These are phyloP conservation scores for Halichondria panicea DNA, from an alignment of 37 sponge, comb jelly and placozoan genomes.

Conservation along the genomic window DNA sequence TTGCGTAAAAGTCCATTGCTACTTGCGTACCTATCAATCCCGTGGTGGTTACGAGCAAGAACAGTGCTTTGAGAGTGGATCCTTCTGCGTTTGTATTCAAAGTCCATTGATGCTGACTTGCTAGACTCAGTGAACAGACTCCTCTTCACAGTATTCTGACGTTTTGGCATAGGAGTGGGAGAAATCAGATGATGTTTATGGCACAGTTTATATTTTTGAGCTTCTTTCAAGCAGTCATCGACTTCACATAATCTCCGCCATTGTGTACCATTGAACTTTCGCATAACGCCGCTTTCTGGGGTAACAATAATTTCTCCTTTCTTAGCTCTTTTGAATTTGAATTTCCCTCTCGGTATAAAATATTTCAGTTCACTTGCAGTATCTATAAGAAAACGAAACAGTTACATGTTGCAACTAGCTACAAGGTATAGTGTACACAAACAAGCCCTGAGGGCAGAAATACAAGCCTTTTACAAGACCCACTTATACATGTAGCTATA, in stretches of 20 bases:
- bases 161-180: conserved; percentile 33
- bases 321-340: conserved; percentile 62
- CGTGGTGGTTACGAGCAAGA: not conserved
- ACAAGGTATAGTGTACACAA: no score
- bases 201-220: conserved; percentile 62
- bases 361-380: no score
- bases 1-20: not conserved
- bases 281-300: conserved; percentile 64
- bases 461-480: no score
- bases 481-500: no score
- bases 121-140: conserved; percentile 40
- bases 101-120: conserved; percentile 1
- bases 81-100: conserved; percentile 10
- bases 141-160: conserved; percentile 11
- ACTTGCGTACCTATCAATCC: conserved; percentile 19
- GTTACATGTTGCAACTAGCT: no score
- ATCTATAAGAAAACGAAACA: no score
- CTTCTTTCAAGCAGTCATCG: conserved; percentile 71
- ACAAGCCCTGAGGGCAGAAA: no score
- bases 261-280: conserved; percentile 77
- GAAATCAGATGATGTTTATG: conserved; percentile 69
- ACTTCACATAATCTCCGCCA: conserved; percentile 67
- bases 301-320: conserved; percentile 69
- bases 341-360: conserved; percentile 44
- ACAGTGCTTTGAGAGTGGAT: conserved; percentile 24